phyloP scores from a whole-genome alignment of 1,140 invertebrate genomes.

The Drosophila quadrilineata region DNA sequence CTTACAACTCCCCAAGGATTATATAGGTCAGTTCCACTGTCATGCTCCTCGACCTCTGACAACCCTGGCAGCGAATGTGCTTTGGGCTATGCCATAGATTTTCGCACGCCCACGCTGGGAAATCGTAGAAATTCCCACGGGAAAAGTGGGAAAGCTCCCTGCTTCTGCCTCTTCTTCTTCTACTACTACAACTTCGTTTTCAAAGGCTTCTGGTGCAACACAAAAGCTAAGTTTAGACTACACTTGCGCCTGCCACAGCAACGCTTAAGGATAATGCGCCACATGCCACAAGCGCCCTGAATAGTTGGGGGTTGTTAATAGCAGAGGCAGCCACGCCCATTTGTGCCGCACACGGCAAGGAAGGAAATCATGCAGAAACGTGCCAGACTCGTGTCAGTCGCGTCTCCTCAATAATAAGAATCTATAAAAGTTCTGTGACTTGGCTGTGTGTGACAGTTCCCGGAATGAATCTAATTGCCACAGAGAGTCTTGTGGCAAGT shows the following conservation, averaged over 20 bases:
- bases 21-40: too few relatives aligned
- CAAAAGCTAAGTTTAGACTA: constrained; percentile 55
- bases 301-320: constrained; percentile 42
- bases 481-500: neutral
- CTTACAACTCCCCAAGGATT: too few relatives aligned
- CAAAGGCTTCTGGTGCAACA: neutral
- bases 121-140: constrained; percentile 59
- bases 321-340: neutral
- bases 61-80: neutral
- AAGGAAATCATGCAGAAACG: constrained; percentile 77
- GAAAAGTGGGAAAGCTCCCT: constrained; percentile 39
- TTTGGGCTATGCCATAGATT: constrained; percentile 14
- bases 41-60: too few relatives aligned
- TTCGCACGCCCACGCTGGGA: constrained; percentile 58
- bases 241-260: constrained; percentile 63
- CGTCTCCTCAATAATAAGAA: too few relatives aligned
- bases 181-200: neutral
- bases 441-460: constrained; percentile 57
- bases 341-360: constrained; percentile 36
- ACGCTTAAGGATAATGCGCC: constrained; percentile 72
- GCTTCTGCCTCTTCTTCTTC: neutral
- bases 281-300: constrained; percentile 46
- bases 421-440: too few relatives aligned
- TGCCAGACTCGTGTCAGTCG: constrained; percentile 58
- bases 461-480: neutral